phyloP scores from a whole-genome alignment of 2,797 vertebrate genomes.

The Molossus molossus region DNA sequence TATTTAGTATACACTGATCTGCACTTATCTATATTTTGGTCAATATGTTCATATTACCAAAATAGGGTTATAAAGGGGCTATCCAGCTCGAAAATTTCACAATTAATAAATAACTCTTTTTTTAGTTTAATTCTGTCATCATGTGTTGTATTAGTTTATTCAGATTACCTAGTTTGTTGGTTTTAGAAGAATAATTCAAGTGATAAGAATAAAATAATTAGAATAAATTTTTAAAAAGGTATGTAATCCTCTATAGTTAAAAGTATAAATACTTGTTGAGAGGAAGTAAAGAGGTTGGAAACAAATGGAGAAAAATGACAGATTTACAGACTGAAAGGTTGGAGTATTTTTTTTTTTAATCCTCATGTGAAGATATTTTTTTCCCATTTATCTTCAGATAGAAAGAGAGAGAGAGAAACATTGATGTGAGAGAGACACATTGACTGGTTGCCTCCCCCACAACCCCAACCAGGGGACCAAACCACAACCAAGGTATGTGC shows the following conservation, averaged over 20 bases:
- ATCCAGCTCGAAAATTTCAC: neutral
- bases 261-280: neutral
- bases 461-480: too few relatives aligned
- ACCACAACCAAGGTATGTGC: too few relatives aligned
- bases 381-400: too few relatives aligned
- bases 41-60: neutral
- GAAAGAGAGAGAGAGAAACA: too few relatives aligned
- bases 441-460: too few relatives aligned
- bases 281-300: neutral
- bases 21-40: neutral
- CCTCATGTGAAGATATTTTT: too few relatives aligned
- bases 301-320: neutral
- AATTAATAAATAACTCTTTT: neutral
- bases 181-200: constrained; percentile 14
- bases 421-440: too few relatives aligned
- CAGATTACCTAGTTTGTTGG: neutral
- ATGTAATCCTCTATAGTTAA: neutral
- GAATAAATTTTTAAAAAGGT: neutral
- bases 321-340: neutral
- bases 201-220: constrained; percentile 28
- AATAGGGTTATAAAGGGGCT: neutral
- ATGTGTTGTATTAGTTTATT: neutral
- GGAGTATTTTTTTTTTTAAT: neutral
- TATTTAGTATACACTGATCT: neutral
- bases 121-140: neutral